Evolutionary conservation across 2,888 invertebrate genomes (phyloP).

Genomic region (Homarus gammarus): DNA sequence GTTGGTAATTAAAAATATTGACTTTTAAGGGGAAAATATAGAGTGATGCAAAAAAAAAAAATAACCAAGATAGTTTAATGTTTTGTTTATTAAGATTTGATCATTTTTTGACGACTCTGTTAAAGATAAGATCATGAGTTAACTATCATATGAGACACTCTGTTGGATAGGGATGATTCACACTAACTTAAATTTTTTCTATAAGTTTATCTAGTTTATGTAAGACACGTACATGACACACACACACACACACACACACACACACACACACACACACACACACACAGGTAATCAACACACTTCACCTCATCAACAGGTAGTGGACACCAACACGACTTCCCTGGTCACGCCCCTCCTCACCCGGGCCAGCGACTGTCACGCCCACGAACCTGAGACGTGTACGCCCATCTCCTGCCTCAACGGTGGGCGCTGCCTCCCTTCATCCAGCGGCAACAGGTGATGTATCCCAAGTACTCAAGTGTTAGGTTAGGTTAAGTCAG

Average conservation of each 20-base stretch:
- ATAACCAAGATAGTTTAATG: too few species aligned
- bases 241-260: background rate
- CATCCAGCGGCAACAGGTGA: conserved; percentile 39
- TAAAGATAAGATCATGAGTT: too few species aligned
- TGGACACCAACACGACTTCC: conserved; percentile 69
- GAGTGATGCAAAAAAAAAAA: too few species aligned
- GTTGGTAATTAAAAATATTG: too few species aligned
- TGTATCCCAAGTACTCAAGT: background rate
- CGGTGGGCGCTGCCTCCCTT: conserved; percentile 59
- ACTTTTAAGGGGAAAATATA: too few species aligned
- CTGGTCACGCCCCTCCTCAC: conserved; percentile 68
- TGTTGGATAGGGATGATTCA: too few species aligned
- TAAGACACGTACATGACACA: background rate
- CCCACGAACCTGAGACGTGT: conserved; percentile 12
- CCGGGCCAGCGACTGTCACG: conserved; percentile 22
- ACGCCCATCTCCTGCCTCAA: conserved; percentile 59
- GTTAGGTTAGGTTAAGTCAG: too few species aligned
- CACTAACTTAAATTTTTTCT: too few species aligned
- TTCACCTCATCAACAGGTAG: conserved; percentile 31
- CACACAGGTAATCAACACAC: background rate
- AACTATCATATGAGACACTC: too few species aligned
- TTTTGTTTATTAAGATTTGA: too few species aligned
- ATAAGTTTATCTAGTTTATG: too few species aligned
- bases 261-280: conserved; percentile 8
- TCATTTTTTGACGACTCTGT: too few species aligned